phyloP scores from a whole-genome alignment of 2,888 invertebrate genomes.

The Halocaridina rubra region DNA sequence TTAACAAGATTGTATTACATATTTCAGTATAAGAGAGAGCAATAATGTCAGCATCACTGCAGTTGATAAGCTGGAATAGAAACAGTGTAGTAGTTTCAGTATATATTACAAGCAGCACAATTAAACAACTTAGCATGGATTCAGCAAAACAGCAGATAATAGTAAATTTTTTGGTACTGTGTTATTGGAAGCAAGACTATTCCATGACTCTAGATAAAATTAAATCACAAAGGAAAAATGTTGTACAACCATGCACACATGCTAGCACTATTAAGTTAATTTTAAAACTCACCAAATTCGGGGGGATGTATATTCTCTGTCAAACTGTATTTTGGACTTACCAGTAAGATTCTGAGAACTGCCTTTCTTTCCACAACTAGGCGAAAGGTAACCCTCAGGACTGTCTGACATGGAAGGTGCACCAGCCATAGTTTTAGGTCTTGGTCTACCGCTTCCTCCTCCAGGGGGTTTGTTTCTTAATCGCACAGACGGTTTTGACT shows the following conservation, averaged over 20 bases:
- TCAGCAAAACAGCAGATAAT: too few relatives aligned
- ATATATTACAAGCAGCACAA: too few relatives aligned
- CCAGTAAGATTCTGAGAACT: slow-evolving; percentile 61
- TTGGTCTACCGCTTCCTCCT: slow-evolving; percentile 67
- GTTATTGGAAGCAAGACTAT: not conserved
- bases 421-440: slow-evolving; percentile 74
- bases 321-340: too few relatives aligned
- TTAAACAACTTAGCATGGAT: too few relatives aligned
- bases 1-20: too few relatives aligned
- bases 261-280: slow-evolving; percentile 21
- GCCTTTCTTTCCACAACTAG: slow-evolving; percentile 70
- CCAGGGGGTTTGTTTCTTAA: slow-evolving; percentile 70
- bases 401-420: slow-evolving; percentile 68
- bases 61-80: too few relatives aligned
- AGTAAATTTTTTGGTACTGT: too few relatives aligned
- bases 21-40: too few relatives aligned
- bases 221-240: slow-evolving; percentile 17
- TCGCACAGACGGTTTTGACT: slow-evolving; percentile 54
- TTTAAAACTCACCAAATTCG: not conserved
- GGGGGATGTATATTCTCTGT: too few relatives aligned
- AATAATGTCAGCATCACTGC: too few relatives aligned
- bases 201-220: not conserved
- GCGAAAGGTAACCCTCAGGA: slow-evolving; percentile 72
- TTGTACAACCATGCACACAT: slow-evolving; percentile 44
- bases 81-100: too few relatives aligned